Evolutionary conservation across 1,140 invertebrate genomes (phyloP).

Genomic region (Pantala flavescens): DNA sequence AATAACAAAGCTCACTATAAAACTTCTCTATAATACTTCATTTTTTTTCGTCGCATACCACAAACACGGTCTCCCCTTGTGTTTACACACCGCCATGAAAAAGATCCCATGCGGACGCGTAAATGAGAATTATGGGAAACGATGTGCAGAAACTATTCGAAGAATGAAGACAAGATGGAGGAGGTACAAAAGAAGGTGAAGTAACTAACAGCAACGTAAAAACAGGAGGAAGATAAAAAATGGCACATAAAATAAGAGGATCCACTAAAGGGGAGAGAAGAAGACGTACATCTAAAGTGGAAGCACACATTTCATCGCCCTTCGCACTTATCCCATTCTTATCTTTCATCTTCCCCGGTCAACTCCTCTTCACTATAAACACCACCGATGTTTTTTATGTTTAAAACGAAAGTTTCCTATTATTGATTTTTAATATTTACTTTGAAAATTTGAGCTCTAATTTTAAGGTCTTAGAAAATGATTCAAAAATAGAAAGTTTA

Average conservation of each 20-base stretch:
- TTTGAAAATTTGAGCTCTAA: no score
- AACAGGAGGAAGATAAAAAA: background rate
- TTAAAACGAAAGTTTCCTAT: no score
- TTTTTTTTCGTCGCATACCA: no score
- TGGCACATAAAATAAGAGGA: background rate
- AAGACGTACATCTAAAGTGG: background rate
- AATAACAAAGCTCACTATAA: no score
- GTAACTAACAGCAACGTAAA: background rate
- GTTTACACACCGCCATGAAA: background rate
- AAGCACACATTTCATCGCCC: background rate
- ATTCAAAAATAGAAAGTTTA: no score
- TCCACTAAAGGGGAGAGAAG: background rate
- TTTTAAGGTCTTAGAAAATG: no score
- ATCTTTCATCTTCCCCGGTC: background rate
- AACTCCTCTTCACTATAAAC: background rate
- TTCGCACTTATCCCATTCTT: background rate
- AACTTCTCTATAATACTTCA: no score
- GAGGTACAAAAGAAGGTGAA: background rate
- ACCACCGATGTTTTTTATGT: no score
- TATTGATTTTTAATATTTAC: no score
- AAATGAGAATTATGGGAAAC: background rate
- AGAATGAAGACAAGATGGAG: background rate
- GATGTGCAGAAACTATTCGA: background rate
- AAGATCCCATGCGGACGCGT: background rate
- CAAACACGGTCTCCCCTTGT: no score